Evolutionary conservation across 2,113 vertebrate species (phyloP), one percentile per base, ranked within the genome.

Genomic region (Microcebus lehilahytsara): DNA sequence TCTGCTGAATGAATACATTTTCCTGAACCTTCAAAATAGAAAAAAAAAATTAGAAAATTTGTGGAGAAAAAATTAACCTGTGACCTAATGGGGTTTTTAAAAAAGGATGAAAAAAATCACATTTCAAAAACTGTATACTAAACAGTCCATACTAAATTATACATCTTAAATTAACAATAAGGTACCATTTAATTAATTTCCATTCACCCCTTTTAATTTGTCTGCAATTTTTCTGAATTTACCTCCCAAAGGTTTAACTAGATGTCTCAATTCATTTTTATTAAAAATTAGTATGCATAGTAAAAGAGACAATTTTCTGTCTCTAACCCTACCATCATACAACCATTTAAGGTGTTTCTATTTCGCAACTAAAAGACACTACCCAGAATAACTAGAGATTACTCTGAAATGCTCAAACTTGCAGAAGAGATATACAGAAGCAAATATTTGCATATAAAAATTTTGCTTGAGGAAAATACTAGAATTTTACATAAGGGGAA

Each of bases 231-330:
- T 95, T 86, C 64, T 72, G 19, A 53, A 95, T 92, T 94, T 87
- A 96, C 25, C 16, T 87, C 20, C 27, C 64, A 93, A 71, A 80
- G 46, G 75, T 95, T 97, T 93, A 95, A 89, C 16, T 34, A 83
- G 8, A 56, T 75, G 37, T 83, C 62, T 83, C 32, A 71, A 72
- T 71, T 94, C 30, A 66, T 81, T 91, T 92, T 89, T 85, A 91
- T 83, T 94, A 88, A 97, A 97, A 89, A 60, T 66, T 85, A 85
- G 80, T 72, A 80, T 40, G 6, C 72, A 95, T 3, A 89, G 22
- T 60, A 88, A 91, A 89, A 92, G 9, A 81, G 14, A 67, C 0
- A 49, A 32, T 85, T 93, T 77, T 95, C 71, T 87, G 30, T 75
- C 62, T 64, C 37, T 88, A 46, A 97, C 16, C 67, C 30, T 42